Conservation (phyloP, 2,888 invertebrate species). For the Gryllus longicercus region DNA sequence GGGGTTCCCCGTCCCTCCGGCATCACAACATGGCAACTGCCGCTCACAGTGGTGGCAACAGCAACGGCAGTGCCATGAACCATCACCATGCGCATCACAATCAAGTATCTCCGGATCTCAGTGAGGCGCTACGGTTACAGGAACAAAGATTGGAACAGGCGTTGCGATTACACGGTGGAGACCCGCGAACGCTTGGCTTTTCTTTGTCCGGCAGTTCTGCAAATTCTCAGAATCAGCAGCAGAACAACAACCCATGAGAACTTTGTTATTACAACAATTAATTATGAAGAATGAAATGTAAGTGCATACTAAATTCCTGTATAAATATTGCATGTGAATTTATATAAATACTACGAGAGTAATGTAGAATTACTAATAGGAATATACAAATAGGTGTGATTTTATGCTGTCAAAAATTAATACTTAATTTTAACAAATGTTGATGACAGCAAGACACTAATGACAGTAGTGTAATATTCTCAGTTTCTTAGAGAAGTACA, state of each 20-base stretch:
- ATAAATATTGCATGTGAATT: slow-evolving; percentile 33
- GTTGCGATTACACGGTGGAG: slow-evolving; percentile 68
- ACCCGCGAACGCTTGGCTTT: slow-evolving; percentile 76
- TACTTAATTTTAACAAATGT: slow-evolving; percentile 21
- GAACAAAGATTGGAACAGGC: slow-evolving; percentile 82
- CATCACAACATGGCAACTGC: slow-evolving; percentile 37
- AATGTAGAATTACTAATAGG: slow-evolving; percentile 4
- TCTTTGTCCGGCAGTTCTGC: slow-evolving; percentile 52
- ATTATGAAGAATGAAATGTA: slow-evolving; percentile 25
- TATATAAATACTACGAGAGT: slow-evolving; percentile 30
- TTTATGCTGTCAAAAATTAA: slow-evolving; percentile 20
- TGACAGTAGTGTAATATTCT: slow-evolving; percentile 1
- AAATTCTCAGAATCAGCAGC: slow-evolving; percentile 34
- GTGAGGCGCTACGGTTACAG: slow-evolving; percentile 55
- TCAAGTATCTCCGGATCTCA: slow-evolving; percentile 66
- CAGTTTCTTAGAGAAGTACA: slow-evolving; percentile 25
- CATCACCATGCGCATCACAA: slow-evolving; percentile 40
- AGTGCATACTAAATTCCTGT: slow-evolving; percentile 12
- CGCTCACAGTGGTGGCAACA: slow-evolving; percentile 45
- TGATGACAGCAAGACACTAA: slow-evolving; percentile 17
- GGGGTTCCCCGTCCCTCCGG: slow-evolving; percentile 66
- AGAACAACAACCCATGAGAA: slow-evolving; percentile 34
- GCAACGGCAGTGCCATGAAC: slow-evolving; percentile 47
- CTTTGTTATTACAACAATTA: slow-evolving; percentile 28
- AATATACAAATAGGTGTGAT: slow-evolving; percentile 31